Evolutionary conservation across 2,888 invertebrate species (phyloP), one percentile per base, ranked within the genome.

Genomic region (Minunthozetes semirufus): DNA sequence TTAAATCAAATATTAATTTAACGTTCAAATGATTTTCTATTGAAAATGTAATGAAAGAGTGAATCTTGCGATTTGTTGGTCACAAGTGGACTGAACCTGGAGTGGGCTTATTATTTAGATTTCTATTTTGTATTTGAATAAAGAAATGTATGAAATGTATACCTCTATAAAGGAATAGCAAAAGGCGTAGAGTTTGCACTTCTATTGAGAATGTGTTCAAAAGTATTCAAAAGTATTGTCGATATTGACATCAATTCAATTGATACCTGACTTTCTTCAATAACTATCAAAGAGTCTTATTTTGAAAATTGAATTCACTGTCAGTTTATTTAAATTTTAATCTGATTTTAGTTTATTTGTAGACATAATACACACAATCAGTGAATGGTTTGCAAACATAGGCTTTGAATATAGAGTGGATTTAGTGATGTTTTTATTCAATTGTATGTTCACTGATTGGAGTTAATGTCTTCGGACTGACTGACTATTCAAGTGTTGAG

Each of bases 251-350:
- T 68, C 68, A 42, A n/a, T 46, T 68, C 42, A 68, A 42, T 68
- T 68, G 46, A 68, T 68, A 68, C 68, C 68, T 68, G 68, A 68
- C 68, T 68, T 68, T 61, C 61, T 38, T 68, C 46, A 68, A 46
- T 46, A 68, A n/a, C 4, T 68, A 68, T 46, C 38, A 68, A 42
- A 46, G 22, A 22, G 42, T 68, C 33, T 42, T 25, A 9, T 9
- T 33, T 63, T 63, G 33, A 63, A 15, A 46, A 11, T 33, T 29
- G 13, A n/a, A 46, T 68, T 68, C 68, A 68, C 3, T 46, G 38
- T 68, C 46, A 68, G 42, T 68, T 42, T 68, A 68, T 68, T 68
- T 68, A 68, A 68, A 68, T 68, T 68, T 68, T 68, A 68, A 68
- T 68, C 68, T 68, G 46, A 42, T 68, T 56, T 68, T 25, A 68